Evolutionary conservation across 2,113 vertebrate genomes (phyloP).

Genomic region (Pogona vitticeps): DNA sequence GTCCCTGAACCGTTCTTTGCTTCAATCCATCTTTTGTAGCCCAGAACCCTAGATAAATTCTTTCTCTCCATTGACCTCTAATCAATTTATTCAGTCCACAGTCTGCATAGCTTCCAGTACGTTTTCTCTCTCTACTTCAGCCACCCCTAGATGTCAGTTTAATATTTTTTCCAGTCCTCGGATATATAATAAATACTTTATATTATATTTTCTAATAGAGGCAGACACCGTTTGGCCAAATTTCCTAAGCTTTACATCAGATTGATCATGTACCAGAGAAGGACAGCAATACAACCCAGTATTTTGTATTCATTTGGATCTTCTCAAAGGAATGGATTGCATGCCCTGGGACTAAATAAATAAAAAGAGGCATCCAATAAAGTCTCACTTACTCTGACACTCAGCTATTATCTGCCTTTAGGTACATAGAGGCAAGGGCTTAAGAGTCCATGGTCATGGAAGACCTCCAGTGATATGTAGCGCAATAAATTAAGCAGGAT

Average conservation of each 20-base stretch:
- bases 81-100: slow-evolving; percentile 22
- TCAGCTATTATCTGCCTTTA: slow-evolving; percentile 45
- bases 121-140: slow-evolving; percentile 23
- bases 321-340: slow-evolving; percentile 52
- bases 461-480: slow-evolving; percentile 14
- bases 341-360: slow-evolving; percentile 43
- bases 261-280: slow-evolving; percentile 13
- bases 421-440: slow-evolving; percentile 27
- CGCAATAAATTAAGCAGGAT: slow-evolving; percentile 44
- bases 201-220: not conserved
- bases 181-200: slow-evolving; percentile 8
- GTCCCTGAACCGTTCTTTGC: slow-evolving; percentile 22
- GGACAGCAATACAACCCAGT: not conserved
- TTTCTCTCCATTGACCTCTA: not conserved
- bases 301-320: slow-evolving; percentile 48
- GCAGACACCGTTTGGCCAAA: slow-evolving; percentile 19
- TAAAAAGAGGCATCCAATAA: slow-evolving; percentile 17
- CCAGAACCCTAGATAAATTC: slow-evolving; percentile 34
- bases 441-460: slow-evolving; percentile 17
- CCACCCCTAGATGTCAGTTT: not conserved
- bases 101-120: not conserved
- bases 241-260: slow-evolving; percentile 30
- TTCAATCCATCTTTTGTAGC: slow-evolving; percentile 11
- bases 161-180: not conserved
- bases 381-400: slow-evolving; percentile 51